A percentile compares a stretch with the other conserved stretches of the same genome.
phyloP scores from a whole-genome alignment of 2,888 invertebrate genomes.

The Polyploca ridens region DNA sequence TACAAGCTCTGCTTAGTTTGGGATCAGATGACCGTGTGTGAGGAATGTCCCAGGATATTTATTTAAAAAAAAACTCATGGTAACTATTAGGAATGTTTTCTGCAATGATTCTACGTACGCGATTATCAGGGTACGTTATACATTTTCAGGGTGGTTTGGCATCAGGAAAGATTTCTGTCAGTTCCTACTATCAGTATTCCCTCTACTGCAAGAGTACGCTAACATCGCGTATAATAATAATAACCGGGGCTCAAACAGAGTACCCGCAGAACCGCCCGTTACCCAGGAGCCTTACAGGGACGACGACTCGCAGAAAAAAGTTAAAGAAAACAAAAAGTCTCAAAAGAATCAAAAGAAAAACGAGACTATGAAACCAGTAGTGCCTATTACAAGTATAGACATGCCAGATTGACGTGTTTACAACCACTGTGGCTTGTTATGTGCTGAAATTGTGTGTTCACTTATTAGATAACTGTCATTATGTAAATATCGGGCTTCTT shows the following conservation, averaged over 20 bases:
- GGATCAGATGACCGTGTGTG: too few species aligned
- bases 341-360: conserved; percentile 90
- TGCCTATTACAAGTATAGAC: conserved; percentile 95
- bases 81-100: too few species aligned
- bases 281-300: conserved; percentile 78
- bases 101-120: too few species aligned
- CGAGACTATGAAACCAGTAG: conserved; percentile 92
- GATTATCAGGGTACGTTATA: too few species aligned
- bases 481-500: conserved; percentile 29
- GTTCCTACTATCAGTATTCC: conserved; percentile 97
- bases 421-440: conserved; percentile 25
- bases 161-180: conserved; percentile 98
- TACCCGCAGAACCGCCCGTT: conserved; percentile 66
- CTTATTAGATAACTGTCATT: conserved; percentile 47
- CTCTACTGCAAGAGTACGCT: conserved; percentile 98
- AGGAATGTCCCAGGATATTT: too few species aligned
- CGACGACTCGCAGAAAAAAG: conserved; percentile 74
- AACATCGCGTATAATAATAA: conserved; percentile 97
- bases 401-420: conserved; percentile 91
- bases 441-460: conserved; percentile 69
- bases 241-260: conserved; percentile 70
- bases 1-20: too few species aligned
- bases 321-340: conserved; percentile 85
- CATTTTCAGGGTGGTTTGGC: conserved; percentile 97
- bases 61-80: too few species aligned